Conservation (phyloP, 1,140 invertebrate species). For the Drosophila arawakana region DNA sequence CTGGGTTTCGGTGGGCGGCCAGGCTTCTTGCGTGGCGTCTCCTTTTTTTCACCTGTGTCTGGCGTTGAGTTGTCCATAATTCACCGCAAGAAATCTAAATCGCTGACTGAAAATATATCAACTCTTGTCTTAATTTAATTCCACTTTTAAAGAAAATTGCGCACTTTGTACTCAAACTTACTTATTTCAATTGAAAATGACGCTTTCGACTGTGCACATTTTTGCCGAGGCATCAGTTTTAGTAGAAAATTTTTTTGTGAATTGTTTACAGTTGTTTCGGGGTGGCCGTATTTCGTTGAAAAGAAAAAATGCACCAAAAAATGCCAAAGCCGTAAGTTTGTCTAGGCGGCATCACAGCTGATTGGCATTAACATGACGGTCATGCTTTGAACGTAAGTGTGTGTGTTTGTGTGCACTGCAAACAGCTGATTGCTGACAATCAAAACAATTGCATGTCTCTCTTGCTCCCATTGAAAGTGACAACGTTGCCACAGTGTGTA, state of each 20-base stretch:
- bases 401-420: background rate
- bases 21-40: slow-evolving; percentile 32
- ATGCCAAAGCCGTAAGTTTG: slow-evolving; percentile 6
- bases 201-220: background rate
- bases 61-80: slow-evolving; percentile 25
- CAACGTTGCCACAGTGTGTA: background rate
- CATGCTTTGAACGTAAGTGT: background rate
- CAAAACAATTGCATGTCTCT: background rate
- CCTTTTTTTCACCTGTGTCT: slow-evolving; percentile 14
- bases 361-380: background rate
- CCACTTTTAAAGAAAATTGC: background rate
- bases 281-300: slow-evolving; percentile 9
- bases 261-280: slow-evolving; percentile 29
- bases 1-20: slow-evolving; percentile 36
- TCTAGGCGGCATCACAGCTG: slow-evolving; percentile 7
- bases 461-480: background rate
- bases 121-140: background rate
- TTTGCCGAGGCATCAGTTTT: background rate
- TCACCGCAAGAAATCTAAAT: background rate
- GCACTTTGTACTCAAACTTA: background rate
- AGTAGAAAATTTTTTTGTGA: background rate
- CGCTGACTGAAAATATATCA: background rate
- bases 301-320: slow-evolving; percentile 21
- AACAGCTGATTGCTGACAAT: slow-evolving; percentile 16
- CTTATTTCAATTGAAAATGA: slow-evolving; percentile 11